Conservation (phyloP, 1,140 invertebrate genomes). For the Psix sp. region DNA sequence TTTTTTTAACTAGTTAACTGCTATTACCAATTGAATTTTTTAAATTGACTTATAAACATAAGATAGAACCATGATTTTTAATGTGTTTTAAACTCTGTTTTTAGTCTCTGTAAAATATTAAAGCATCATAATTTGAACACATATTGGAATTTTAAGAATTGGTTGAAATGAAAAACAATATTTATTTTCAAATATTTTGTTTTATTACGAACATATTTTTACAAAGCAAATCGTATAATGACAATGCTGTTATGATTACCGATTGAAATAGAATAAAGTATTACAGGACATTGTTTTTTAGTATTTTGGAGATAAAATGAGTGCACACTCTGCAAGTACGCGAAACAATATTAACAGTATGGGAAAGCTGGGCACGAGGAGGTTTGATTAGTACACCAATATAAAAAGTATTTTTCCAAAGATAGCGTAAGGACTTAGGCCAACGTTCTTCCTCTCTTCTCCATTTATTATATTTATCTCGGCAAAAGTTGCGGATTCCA, state of each 20-base stretch:
- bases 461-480: conserved; percentile 5
- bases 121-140: too few relatives aligned
- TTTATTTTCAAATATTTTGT: conserved; percentile 54
- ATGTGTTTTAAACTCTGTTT: too few relatives aligned
- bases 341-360: conserved; percentile 43
- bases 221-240: conserved; percentile 74
- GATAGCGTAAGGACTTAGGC: conserved; percentile 75
- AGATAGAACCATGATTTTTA: too few relatives aligned
- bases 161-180: conserved; percentile 1
- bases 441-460: conserved; percentile 64
- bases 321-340: conserved; percentile 17
- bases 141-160: too few relatives aligned
- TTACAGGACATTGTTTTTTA: conserved; percentile 48
- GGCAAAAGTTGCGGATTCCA: too few relatives aligned
- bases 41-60: too few relatives aligned
- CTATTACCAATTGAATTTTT: too few relatives aligned
- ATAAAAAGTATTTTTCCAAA: conserved; percentile 76
- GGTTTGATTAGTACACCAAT: conserved; percentile 74
- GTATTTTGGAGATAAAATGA: conserved; percentile 44
- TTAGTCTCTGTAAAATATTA: too few relatives aligned
- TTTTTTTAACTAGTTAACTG: too few relatives aligned
- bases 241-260: conserved; percentile 57
- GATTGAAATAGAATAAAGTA: conserved; percentile 56
- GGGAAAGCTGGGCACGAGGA: conserved; percentile 50
- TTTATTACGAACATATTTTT: conserved; percentile 77